Percentiles rank a stretch among this genome's conserved stretches.
These are phyloP conservation scores for Pandemis heparana DNA, from an alignment of 2,888 invertebrate species.

Conservation along the genomic window DNA sequence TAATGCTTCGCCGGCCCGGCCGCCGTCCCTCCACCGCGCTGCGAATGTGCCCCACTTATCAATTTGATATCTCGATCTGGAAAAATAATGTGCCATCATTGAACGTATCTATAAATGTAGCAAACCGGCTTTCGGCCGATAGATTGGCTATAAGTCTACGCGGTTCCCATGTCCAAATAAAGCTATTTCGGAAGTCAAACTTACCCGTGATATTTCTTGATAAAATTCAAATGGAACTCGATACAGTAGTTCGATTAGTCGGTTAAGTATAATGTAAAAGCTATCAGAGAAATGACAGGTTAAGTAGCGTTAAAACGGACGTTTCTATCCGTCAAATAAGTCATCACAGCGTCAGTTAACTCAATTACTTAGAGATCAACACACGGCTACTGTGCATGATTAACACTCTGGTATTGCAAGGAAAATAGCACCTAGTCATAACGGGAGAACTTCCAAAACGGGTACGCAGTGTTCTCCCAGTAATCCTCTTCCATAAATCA, in stretches of 20 bases:
- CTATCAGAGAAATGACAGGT: slow-evolving; percentile 51
- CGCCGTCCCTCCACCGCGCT: slow-evolving; percentile 54
- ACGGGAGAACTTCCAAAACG: slow-evolving; percentile 65
- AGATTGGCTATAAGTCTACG: slow-evolving; percentile 15
- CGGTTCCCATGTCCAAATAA: slow-evolving; percentile 25
- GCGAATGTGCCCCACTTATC: slow-evolving; percentile 83
- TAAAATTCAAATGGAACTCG: slow-evolving; percentile 31
- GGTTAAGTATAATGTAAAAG: slow-evolving; percentile 29
- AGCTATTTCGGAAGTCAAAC: slow-evolving; percentile 23
- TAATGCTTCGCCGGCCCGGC: slow-evolving; percentile 78
- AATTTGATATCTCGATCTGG: slow-evolving; percentile 84
- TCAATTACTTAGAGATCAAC: slow-evolving; percentile 84
- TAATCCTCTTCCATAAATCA: slow-evolving; percentile 84
- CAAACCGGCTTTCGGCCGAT: slow-evolving; percentile 35
- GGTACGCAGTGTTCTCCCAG: slow-evolving; percentile 58
- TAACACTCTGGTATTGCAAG: slow-evolving; percentile 59
- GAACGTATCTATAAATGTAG: slow-evolving; percentile 59
- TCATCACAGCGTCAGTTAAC: slow-evolving; percentile 84
- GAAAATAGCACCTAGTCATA: slow-evolving; percentile 62
- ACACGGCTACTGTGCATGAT: slow-evolving; percentile 82
- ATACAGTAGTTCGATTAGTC: slow-evolving; percentile 29
- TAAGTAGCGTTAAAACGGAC: slow-evolving; percentile 69
- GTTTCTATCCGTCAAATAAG: slow-evolving; percentile 80
- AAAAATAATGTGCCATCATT: slow-evolving; percentile 77
- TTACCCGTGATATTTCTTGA: slow-evolving; percentile 21